Percentiles rank a stretch among this genome's conserved stretches.
Evolutionary conservation across 2,888 invertebrate genomes (phyloP).

Genomic region (Acanthosepion lycidas): DNA sequence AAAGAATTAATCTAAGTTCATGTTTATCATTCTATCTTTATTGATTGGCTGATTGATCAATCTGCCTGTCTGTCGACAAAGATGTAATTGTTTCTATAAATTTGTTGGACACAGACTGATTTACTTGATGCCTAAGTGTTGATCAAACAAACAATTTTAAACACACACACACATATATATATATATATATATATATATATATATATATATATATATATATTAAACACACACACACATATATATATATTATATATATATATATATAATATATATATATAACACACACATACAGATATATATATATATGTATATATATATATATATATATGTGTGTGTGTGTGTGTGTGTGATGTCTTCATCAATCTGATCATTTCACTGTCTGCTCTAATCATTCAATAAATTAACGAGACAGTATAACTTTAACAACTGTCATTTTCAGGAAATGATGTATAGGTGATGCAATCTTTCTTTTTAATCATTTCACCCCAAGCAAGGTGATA

Average conservation of each 20-base stretch:
- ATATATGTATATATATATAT: background rate
- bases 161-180: background rate
- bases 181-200: background rate
- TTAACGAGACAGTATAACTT: too few relatives aligned
- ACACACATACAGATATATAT: background rate
- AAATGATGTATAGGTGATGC: too few relatives aligned
- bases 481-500: too few relatives aligned
- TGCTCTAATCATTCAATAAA: too few relatives aligned
- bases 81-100: constrained; percentile 12
- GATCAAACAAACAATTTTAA: background rate
- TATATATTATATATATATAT: background rate
- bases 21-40: too few relatives aligned
- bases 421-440: too few relatives aligned
- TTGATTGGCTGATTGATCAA: background rate
- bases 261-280: background rate
- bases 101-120: background rate
- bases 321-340: too few relatives aligned
- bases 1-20: too few relatives aligned
- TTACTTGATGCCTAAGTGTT: background rate
- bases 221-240: background rate
- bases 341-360: too few relatives aligned
- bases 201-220: background rate
- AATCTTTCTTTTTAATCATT: too few relatives aligned
- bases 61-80: background rate
- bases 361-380: too few relatives aligned